Conservation (phyloP, 2,888 invertebrate species). For the Zygogramma bicolorata region DNA sequence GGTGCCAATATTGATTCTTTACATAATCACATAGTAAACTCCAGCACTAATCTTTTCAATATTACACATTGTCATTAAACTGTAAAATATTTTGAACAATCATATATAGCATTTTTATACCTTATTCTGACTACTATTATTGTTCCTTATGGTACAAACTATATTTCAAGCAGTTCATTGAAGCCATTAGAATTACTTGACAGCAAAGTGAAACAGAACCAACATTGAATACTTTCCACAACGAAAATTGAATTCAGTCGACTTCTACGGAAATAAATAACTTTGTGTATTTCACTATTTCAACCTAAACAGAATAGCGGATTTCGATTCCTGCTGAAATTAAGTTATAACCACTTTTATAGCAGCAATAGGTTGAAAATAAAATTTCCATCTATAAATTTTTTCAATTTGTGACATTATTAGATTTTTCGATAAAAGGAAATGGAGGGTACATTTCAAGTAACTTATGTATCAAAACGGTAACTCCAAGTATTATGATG, state of each 20-base stretch:
- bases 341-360: too few relatives aligned
- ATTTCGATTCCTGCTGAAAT: too few relatives aligned
- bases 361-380: too few relatives aligned
- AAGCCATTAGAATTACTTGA: not conserved
- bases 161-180: not conserved
- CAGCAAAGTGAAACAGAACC: not conserved
- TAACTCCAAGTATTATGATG: too few relatives aligned
- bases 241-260: too few relatives aligned
- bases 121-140: not conserved
- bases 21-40: not conserved
- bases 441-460: too few relatives aligned
- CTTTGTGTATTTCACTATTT: not conserved
- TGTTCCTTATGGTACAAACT: slow-evolving; percentile 1
- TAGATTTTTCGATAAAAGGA: too few relatives aligned
- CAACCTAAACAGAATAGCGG: not conserved
- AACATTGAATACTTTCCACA: not conserved
- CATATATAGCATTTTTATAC: not conserved
- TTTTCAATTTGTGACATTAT: too few relatives aligned
- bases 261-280: too few relatives aligned
- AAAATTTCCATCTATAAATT: too few relatives aligned
- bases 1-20: not conserved
- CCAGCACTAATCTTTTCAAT: not conserved
- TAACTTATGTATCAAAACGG: too few relatives aligned
- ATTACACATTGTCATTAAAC: not conserved
- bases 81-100: not conserved